A percentile compares a stretch with the other conserved stretches of the same genome.
These are phyloP conservation scores for Uropetala carovei DNA, from an alignment of 2,888 invertebrate genomes.

Conservation along the genomic window DNA sequence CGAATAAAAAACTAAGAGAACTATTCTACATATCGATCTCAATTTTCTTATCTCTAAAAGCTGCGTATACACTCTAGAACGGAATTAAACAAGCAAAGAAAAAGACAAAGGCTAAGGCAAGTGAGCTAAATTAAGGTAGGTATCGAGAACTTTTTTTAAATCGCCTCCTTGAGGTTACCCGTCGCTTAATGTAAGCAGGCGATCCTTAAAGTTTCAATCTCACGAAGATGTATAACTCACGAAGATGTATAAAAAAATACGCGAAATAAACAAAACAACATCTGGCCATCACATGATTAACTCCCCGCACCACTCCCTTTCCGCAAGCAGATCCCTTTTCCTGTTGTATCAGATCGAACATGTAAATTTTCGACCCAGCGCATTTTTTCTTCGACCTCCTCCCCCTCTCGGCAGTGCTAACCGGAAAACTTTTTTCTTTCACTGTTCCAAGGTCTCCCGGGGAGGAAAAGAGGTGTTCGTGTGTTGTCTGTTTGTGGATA, in stretches of 20 bases:
- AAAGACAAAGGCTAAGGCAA: no score
- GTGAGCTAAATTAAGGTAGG: no score
- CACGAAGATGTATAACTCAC: no score
- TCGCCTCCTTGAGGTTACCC: no score
- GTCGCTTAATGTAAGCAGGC: no score
- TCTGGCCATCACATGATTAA: background rate
- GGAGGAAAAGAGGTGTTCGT: background rate
- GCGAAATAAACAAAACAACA: background rate
- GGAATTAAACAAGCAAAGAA: no score
- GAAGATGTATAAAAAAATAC: background rate
- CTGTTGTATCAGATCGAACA: background rate
- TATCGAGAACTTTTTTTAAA: no score
- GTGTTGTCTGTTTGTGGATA: conserved; percentile 2
- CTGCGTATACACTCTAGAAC: no score
- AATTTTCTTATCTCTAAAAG: no score
- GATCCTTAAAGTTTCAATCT: no score
- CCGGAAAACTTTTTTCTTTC: background rate
- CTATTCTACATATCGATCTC: no score
- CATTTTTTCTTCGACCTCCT: background rate
- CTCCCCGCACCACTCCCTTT: background rate
- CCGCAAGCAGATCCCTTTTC: background rate
- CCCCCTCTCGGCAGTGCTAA: background rate
- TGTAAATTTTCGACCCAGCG: background rate
- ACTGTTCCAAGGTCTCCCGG: background rate
- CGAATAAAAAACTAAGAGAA: no score